Percentiles rank a stretch among this genome's conserved stretches.
These are phyloP conservation scores for Caradrina kadenii DNA, from an alignment of 2,888 invertebrate genomes.

Conservation along the genomic window DNA sequence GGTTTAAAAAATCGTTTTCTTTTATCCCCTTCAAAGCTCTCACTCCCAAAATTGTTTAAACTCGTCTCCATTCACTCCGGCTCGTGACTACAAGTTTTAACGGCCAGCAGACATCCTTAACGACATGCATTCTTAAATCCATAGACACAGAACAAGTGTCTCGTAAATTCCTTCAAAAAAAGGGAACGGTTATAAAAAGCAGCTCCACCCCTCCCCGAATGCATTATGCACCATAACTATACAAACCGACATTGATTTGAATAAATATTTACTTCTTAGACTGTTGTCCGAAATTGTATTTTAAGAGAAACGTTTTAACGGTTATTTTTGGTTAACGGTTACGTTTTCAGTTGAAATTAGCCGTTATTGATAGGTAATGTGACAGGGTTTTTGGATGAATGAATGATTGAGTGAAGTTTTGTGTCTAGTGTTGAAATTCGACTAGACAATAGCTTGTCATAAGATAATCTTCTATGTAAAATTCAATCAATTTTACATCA, in stretches of 20 bases:
- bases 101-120: constrained; percentile 40
- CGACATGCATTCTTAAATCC: constrained; percentile 46
- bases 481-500: too few relatives aligned
- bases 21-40: too few relatives aligned
- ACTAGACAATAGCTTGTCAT: too few relatives aligned
- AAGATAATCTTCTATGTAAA: too few relatives aligned
- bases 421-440: constrained; percentile 18
- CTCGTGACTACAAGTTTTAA: constrained; percentile 26
- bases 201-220: constrained; percentile 49
- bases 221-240: constrained; percentile 54
- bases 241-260: constrained; percentile 52
- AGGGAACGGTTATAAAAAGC: constrained; percentile 59
- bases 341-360: constrained; percentile 47
- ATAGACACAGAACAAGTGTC: constrained; percentile 54
- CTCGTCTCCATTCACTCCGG: background rate
- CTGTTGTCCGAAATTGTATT: constrained; percentile 24
- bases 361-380: constrained; percentile 55
- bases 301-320: constrained; percentile 29
- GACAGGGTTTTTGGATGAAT: constrained; percentile 34
- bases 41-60: background rate
- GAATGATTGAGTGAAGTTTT: constrained; percentile 12
- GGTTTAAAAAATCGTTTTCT: too few relatives aligned
- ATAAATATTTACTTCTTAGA: constrained; percentile 45
- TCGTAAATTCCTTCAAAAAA: constrained; percentile 49
- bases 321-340: constrained; percentile 32